Conservation (phyloP, 2,113 vertebrate genomes). For the Coturnix japonica region DNA sequence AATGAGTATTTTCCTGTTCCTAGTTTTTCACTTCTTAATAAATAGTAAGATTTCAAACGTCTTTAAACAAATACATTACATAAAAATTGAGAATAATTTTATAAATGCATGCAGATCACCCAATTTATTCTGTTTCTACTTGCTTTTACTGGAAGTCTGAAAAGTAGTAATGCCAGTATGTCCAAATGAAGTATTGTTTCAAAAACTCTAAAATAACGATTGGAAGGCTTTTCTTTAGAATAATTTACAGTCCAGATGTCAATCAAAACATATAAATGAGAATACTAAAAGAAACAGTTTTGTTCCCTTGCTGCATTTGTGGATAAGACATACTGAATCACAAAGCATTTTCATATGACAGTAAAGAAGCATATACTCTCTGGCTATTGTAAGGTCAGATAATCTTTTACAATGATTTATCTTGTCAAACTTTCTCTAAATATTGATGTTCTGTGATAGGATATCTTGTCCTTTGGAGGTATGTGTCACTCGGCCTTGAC, state of each 20-base stretch:
- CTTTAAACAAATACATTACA: not conserved
- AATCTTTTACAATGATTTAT: not conserved
- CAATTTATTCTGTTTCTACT: not conserved
- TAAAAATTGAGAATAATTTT: not conserved
- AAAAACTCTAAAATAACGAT: not conserved
- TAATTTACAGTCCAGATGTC: not conserved
- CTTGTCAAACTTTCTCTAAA: not conserved
- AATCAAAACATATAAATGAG: not conserved
- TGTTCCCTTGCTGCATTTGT: not conserved
- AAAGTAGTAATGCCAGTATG: not conserved
- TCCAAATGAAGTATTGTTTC: not conserved
- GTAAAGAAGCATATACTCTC: not conserved
- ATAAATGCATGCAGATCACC: not conserved
- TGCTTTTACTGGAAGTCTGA: not conserved
- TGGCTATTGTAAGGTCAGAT: not conserved
- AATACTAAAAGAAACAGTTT: not conserved
- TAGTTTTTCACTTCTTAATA: not conserved
- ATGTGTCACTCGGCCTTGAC: fast-evolving
- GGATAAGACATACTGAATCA: not conserved
- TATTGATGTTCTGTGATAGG: not conserved
- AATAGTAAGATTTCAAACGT: not conserved
- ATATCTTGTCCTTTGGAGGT: not conserved
- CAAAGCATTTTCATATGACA: not conserved
- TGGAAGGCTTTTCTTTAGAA: not conserved
- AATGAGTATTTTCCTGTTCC: not conserved